Conservation (phyloP, 2,113 vertebrate genomes). For the Dolichotis patagonum region DNA sequence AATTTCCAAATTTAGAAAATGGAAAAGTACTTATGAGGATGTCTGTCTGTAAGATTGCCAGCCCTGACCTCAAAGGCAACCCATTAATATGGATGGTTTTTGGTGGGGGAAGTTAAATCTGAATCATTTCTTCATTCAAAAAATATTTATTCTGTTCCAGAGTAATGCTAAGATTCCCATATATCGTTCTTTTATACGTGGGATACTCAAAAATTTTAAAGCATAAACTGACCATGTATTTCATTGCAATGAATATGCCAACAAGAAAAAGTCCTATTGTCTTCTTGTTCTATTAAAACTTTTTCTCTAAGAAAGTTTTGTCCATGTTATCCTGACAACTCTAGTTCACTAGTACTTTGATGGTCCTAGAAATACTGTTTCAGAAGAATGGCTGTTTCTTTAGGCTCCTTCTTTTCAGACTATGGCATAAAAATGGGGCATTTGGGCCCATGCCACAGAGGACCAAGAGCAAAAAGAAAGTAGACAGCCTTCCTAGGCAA, state of each 20-base stretch:
- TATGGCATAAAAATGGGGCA: background rate
- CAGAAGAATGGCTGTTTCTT: background rate
- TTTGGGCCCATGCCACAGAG: background rate
- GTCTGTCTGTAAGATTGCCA: background rate
- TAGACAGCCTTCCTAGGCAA: background rate
- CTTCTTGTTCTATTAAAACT: constrained; percentile 18
- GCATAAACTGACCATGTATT: background rate
- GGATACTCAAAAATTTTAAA: background rate
- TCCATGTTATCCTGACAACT: background rate
- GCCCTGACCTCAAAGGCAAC: background rate
- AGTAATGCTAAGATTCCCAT: background rate
- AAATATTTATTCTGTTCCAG: background rate
- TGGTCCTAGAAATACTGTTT: background rate
- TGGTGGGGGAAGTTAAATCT: background rate
- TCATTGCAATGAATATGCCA: background rate
- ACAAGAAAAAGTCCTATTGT: background rate
- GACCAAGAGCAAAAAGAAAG: background rate
- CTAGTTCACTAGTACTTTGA: background rate
- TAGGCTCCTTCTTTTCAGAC: background rate
- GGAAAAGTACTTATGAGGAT: background rate
- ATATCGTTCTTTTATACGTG: background rate
- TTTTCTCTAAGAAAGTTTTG: background rate
- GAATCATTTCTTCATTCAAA: constrained; percentile 11
- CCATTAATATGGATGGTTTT: background rate
- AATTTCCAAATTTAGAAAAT: constrained; percentile 47